These are phyloP conservation scores for Hirtodrosophila trivittata DNA, from an alignment of 2,888 invertebrate species.

Conservation along the genomic window DNA sequence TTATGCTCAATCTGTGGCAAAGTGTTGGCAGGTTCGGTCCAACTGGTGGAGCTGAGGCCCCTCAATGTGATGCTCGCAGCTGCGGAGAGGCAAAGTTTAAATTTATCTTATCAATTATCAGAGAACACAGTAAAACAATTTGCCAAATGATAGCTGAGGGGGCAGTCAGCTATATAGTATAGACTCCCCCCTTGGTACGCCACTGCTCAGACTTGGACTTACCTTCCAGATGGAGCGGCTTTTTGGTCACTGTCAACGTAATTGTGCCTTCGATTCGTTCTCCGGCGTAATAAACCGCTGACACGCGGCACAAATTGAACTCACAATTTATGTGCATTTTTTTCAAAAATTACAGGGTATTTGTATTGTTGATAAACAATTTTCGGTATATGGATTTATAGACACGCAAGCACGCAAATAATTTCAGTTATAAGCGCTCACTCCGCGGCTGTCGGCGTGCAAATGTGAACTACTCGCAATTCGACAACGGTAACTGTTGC, in stretches of 20 bases:
- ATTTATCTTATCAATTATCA: slow-evolving; percentile 51
- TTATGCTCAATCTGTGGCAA: slow-evolving; percentile 62
- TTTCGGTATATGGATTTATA: slow-evolving; percentile 2
- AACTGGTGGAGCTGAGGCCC: slow-evolving; percentile 51
- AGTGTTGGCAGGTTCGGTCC: slow-evolving; percentile 48
- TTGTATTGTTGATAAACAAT: neutral
- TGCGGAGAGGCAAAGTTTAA: slow-evolving; percentile 15
- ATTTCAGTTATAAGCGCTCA: no score
- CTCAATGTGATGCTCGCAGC: slow-evolving; percentile 56
- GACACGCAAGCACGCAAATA: slow-evolving; percentile 42
- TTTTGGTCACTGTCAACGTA: slow-evolving; percentile 45
- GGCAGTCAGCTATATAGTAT: neutral
- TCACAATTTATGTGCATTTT: slow-evolving; percentile 64
- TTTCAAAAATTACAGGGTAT: slow-evolving; percentile 28
- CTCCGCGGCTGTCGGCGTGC: slow-evolving; percentile 27
- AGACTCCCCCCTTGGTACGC: no score
- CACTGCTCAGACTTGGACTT: slow-evolving; percentile 21
- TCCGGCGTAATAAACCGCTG: slow-evolving; percentile 70
- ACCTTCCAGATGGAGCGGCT: slow-evolving; percentile 58
- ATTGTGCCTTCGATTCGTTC: slow-evolving; percentile 65
- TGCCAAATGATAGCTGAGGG: slow-evolving; percentile 1
- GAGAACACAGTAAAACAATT: slow-evolving; percentile 14
- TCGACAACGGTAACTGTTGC: slow-evolving; percentile 12
- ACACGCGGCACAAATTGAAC: slow-evolving; percentile 62
- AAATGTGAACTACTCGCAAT: slow-evolving; percentile 24